These are phyloP conservation scores for Hydrozoanthus gracilis DNA, from an alignment of 92 coral and sea anemone species.

Conservation along the genomic window DNA sequence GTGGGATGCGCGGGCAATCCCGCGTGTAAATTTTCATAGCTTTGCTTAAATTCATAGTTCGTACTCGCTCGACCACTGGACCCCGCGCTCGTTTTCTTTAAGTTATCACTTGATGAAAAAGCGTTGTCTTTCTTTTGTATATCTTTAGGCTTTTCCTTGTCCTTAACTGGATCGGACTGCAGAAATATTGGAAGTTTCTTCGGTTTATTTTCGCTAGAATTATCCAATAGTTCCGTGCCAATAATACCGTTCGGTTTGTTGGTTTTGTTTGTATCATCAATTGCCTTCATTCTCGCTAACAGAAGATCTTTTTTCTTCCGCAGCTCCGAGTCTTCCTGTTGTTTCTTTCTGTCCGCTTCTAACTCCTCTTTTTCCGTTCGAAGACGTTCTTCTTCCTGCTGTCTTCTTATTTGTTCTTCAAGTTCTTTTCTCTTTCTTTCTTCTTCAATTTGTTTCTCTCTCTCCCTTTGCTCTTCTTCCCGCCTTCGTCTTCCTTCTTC, in stretches of 20 bases:
- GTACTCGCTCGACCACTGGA: constrained; percentile 61
- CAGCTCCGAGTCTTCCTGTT: constrained; percentile 78
- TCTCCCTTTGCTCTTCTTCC: constrained; percentile 56
- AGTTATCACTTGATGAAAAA: constrained; percentile 52
- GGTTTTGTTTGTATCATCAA: constrained; percentile 49
- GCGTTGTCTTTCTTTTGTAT: constrained; percentile 61
- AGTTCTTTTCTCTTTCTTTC: constrained; percentile 55
- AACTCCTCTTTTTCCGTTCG: constrained; percentile 46
- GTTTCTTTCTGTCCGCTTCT: constrained; percentile 66
- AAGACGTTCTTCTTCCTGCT: constrained; percentile 59
- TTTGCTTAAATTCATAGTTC: constrained; percentile 82
- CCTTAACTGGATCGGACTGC: constrained; percentile 53
- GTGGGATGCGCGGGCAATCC: constrained; percentile 94
- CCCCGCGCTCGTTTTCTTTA: constrained; percentile 66
- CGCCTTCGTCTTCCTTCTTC: constrained; percentile 57
- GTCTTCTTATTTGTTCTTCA: constrained; percentile 61
- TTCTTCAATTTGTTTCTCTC: constrained; percentile 50
- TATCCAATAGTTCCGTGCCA: constrained; percentile 26
- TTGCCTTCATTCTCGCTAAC: constrained; percentile 83
- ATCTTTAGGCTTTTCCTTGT: constrained; percentile 53
- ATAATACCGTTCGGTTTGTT: constrained; percentile 58
- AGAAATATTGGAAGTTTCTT: constrained; percentile 82
- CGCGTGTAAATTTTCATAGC: constrained; percentile 89
- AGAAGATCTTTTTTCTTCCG: constrained; percentile 88
- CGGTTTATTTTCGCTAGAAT: constrained; percentile 63